Percentiles rank a stretch among this genome's conserved stretches.
Conservation (phyloP, 2,888 invertebrate species). For the Drosophila conformis region DNA sequence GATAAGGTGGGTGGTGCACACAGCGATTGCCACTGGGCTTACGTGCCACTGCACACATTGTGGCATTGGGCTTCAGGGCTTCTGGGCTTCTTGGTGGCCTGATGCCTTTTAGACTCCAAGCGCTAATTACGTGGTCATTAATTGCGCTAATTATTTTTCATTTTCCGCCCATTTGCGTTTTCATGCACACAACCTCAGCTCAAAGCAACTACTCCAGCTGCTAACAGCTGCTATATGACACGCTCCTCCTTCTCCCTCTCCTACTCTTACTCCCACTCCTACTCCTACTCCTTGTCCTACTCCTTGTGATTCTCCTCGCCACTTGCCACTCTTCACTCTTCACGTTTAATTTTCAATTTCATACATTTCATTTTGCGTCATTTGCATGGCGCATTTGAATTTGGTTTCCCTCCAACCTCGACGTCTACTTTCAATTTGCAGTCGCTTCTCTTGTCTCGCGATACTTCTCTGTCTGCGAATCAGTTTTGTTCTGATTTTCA, state of each 20-base stretch:
- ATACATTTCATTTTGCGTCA: conserved; percentile 75
- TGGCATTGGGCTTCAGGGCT: conserved; percentile 27
- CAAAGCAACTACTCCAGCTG: neutral
- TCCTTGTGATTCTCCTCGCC: neutral
- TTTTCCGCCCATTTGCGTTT: conserved; percentile 57
- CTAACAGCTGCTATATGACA: conserved; percentile 19
- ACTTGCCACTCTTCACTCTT: conserved; percentile 1
- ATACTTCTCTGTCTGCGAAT: neutral
- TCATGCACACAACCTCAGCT: conserved; percentile 30
- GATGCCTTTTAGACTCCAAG: conserved; percentile 58
- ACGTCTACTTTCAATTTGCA: neutral
- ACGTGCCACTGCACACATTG: conserved; percentile 74
- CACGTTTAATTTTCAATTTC: conserved; percentile 62
- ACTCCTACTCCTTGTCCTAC: neutral
- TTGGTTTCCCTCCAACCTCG: conserved; percentile 9
- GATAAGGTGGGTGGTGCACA: conserved; percentile 31
- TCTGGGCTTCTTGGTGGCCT: neutral
- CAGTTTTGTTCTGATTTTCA: conserved; percentile 14
- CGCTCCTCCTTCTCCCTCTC: neutral
- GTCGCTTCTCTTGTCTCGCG: neutral
- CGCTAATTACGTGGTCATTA: conserved; percentile 83
- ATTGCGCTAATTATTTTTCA: conserved; percentile 84
- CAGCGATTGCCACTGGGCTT: conserved; percentile 29
- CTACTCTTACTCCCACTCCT: too few species aligned
- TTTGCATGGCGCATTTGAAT: conserved; percentile 65